Percentiles rank a stretch among this genome's conserved stretches.
These are phyloP conservation scores for Atta texana DNA, from an alignment of 1,140 invertebrate genomes.

Conservation along the genomic window DNA sequence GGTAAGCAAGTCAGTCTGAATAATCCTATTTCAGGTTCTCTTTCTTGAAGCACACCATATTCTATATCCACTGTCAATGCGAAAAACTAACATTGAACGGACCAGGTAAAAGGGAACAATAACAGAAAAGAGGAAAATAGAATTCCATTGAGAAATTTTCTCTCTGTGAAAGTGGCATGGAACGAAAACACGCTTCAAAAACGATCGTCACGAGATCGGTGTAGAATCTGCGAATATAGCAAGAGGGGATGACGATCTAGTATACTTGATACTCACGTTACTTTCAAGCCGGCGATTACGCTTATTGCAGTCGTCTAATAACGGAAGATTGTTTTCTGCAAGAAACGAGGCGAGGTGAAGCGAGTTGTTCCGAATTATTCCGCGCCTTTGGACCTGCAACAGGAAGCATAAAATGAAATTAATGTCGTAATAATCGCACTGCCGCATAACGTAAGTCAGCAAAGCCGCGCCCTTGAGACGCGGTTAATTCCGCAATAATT, in stretches of 20 bases:
- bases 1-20: constrained; percentile 4
- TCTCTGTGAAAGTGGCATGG: neutral
- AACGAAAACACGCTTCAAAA: constrained; percentile 41
- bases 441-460: constrained; percentile 61
- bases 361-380: constrained; percentile 72
- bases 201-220: constrained; percentile 41
- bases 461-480: constrained; percentile 60
- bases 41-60: constrained; percentile 11
- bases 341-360: neutral
- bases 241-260: constrained; percentile 41
- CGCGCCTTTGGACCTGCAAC: constrained; percentile 70
- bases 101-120: constrained; percentile 26
- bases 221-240: neutral
- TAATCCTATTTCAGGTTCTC: constrained; percentile 38
- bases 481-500: constrained; percentile 73
- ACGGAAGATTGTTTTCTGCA: constrained; percentile 67
- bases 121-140: constrained; percentile 14
- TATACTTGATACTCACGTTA: constrained; percentile 66
- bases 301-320: constrained; percentile 72
- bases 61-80: constrained; percentile 33
- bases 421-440: constrained; percentile 73
- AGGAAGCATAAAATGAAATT: constrained; percentile 74
- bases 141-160: constrained; percentile 16
- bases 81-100: constrained; percentile 30
- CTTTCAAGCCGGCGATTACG: constrained; percentile 54